Evolutionary conservation across 2,113 vertebrate species (phyloP).

Genomic region (Ciconia maguari): DNA sequence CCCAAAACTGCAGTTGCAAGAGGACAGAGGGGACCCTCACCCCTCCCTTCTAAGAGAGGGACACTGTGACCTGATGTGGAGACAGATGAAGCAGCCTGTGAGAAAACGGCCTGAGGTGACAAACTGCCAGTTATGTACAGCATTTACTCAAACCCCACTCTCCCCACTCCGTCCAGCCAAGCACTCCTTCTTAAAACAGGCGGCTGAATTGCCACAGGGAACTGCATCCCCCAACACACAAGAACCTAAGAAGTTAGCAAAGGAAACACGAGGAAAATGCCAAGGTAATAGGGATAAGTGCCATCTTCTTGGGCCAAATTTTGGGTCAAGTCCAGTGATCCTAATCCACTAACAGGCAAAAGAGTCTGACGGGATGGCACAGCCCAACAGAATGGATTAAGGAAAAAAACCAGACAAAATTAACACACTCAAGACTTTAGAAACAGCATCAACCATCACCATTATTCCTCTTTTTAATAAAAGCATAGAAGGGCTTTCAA

Average conservation of each 20-base stretch:
- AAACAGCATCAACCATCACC: background rate
- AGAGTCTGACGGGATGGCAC: background rate
- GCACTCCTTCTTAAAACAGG: background rate
- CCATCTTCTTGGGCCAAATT: background rate
- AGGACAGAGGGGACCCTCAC: background rate
- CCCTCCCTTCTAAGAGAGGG: background rate
- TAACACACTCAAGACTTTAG: background rate
- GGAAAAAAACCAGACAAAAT: background rate
- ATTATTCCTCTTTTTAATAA: background rate
- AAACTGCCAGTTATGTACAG: background rate
- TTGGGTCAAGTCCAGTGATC: background rate
- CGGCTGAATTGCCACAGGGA: background rate
- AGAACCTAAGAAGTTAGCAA: background rate
- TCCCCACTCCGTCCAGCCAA: background rate
- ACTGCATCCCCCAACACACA: fast-evolving
- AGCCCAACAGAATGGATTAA: background rate
- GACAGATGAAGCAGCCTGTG: background rate
- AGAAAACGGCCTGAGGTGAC: background rate
- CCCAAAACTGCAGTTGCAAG: background rate
- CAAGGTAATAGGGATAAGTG: background rate
- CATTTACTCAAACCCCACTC: background rate
- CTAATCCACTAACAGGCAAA: background rate
- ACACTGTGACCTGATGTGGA: background rate
- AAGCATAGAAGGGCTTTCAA: background rate
- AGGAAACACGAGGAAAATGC: fast-evolving